Percentiles rank a stretch among this genome's conserved stretches.
Conservation (phyloP, 2,113 vertebrate genomes). For the Myotis yumanensis region DNA sequence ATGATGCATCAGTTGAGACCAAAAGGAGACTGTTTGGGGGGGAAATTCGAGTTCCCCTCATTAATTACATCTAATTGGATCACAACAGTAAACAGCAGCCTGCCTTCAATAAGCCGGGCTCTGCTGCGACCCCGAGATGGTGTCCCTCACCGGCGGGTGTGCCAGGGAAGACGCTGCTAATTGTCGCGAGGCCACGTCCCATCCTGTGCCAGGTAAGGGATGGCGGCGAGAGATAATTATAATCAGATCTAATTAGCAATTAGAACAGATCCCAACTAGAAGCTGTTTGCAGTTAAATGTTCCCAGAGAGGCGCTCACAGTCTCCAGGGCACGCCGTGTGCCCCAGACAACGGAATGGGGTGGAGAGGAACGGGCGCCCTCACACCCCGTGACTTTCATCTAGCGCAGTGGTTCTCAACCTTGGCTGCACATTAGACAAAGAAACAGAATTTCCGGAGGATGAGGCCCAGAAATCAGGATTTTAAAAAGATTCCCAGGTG, state of each 20-base stretch:
- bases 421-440: too few species aligned
- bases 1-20: constrained; percentile 19
- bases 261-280: constrained; percentile 76
- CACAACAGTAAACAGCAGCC: constrained; percentile 78
- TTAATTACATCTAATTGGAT: constrained; percentile 84
- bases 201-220: constrained; percentile 80
- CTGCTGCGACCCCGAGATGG: constrained; percentile 58
- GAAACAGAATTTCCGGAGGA: too few species aligned
- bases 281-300: constrained; percentile 79
- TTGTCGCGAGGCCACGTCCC: constrained; percentile 75
- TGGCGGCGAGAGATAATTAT: constrained; percentile 80
- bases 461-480: too few species aligned
- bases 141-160: constrained; percentile 52
- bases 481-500: too few species aligned
- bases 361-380: rapidly evolving
- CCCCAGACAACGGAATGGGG: not conserved
- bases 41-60: constrained; percentile 61
- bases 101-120: constrained; percentile 71
- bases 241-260: constrained; percentile 85
- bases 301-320: constrained; percentile 67
- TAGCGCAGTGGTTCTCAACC: too few species aligned
- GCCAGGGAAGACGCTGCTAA: constrained; percentile 78
- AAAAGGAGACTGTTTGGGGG: constrained; percentile 35
- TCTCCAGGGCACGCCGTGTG: not conserved
- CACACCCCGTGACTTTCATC: rapidly evolving